These are phyloP conservation scores for Agrotis clavis DNA, from an alignment of 2,888 invertebrate genomes.

Conservation along the genomic window DNA sequence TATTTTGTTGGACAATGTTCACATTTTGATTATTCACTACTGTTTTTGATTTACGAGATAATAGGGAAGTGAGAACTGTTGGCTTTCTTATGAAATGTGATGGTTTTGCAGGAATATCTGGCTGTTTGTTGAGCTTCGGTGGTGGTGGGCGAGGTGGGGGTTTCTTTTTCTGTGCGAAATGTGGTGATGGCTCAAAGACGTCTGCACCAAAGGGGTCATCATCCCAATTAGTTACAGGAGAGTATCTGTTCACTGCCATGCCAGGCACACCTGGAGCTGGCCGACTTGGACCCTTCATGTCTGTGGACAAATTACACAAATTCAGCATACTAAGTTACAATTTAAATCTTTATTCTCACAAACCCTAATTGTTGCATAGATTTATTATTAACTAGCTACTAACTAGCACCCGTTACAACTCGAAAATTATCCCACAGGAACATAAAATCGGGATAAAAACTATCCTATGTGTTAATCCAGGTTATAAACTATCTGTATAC, in stretches of 20 bases:
- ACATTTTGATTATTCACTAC: conserved; percentile 70
- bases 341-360: not conserved
- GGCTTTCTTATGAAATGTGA: conserved; percentile 89
- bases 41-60: conserved; percentile 83
- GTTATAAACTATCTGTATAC: no score
- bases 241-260: conserved; percentile 82
- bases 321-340: not conserved
- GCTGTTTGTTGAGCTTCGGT: conserved; percentile 89
- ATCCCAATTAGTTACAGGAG: conserved; percentile 91
- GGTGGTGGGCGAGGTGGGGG: conserved; percentile 94
- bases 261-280: conserved; percentile 91
- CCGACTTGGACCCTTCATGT: conserved; percentile 92
- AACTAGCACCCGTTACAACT: no score
- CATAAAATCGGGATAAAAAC: no score
- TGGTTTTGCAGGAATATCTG: conserved; percentile 87
- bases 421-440: no score
- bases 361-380: not conserved
- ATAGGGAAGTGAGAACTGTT: conserved; percentile 84
- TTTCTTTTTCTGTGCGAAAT: conserved; percentile 91
- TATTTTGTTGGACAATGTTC: conserved; percentile 66
- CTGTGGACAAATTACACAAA: conserved; percentile 75
- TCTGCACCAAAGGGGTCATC: conserved; percentile 89
- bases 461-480: no score
- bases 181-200: conserved; percentile 86
- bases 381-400: no score